These are phyloP conservation scores for Luperina nickerlii DNA, from an alignment of 2,888 invertebrate genomes.

Conservation along the genomic window DNA sequence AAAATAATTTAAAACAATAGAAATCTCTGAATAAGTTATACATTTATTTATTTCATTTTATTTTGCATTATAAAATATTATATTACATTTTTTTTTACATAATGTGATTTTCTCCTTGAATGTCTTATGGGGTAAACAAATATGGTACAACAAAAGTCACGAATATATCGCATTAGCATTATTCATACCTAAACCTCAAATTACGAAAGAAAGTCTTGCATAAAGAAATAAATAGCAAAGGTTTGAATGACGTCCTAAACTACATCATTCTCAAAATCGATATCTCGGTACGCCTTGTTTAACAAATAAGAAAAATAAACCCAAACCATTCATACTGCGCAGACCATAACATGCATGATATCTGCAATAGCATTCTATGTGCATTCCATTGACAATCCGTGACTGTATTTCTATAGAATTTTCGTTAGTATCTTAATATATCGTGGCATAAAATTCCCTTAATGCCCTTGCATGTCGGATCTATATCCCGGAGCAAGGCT, in stretches of 20 bases:
- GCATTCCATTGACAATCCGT: slow-evolving; percentile 24
- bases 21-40: not conserved
- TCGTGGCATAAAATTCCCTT: slow-evolving; percentile 35
- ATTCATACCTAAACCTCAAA: no score
- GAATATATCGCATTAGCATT: not conserved
- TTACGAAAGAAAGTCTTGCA: no score
- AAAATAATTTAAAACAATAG: not conserved
- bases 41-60: no score
- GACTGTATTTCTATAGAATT: slow-evolving; percentile 34
- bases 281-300: not conserved
- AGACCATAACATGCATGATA: slow-evolving; percentile 10
- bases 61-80: no score
- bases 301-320: slow-evolving; percentile 3
- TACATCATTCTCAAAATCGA: not conserved
- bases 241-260: not conserved
- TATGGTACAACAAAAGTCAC: not conserved
- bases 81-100: not conserved
- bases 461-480: slow-evolving; percentile 50
- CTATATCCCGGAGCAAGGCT: slow-evolving; percentile 28
- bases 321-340: not conserved
- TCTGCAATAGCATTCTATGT: slow-evolving; percentile 14
- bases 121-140: not conserved
- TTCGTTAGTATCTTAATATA: slow-evolving; percentile 47
- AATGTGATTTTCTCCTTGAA: not conserved
- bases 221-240: no score